Evolutionary conservation across 2,797 vertebrate genomes (phyloP).

Genomic region (Semotilus atromaculatus): DNA sequence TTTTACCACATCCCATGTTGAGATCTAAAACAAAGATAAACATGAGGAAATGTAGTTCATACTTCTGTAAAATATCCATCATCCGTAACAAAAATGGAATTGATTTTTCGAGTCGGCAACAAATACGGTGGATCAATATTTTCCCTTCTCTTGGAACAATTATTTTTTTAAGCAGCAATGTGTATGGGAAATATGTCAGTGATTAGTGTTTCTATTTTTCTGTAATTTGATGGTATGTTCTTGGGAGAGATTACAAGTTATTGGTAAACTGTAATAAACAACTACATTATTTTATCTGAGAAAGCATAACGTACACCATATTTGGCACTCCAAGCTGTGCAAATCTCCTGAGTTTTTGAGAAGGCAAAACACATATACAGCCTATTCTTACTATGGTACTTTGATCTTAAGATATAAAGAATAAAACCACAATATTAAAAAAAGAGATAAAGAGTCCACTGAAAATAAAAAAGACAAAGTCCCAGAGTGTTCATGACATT

Average conservation of each 20-base stretch:
- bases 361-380: constrained; percentile 4
- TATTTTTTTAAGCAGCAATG: constrained; percentile 9
- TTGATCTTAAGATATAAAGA: not conserved
- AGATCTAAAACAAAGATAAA: not conserved
- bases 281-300: not conserved
- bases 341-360: constrained; percentile 39
- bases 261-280: constrained; percentile 14
- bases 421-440: not conserved
- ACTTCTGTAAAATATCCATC: not conserved
- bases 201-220: not conserved
- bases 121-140: constrained; percentile 20
- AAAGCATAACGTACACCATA: constrained; percentile 1
- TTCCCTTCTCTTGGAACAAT: constrained; percentile 27
- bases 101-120: not conserved
- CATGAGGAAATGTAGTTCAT: not conserved
- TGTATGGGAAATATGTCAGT: not conserved
- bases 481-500: not conserved
- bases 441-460: not conserved
- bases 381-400: not conserved
- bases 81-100: not conserved
- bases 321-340: constrained; percentile 25
- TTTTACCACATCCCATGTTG: not conserved
- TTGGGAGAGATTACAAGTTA: constrained; percentile 1
- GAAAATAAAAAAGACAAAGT: not conserved
- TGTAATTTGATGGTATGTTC: not conserved